Conservation (phyloP, 2,888 invertebrate genomes). For the Spatulosminthurus flaviceps region DNA sequence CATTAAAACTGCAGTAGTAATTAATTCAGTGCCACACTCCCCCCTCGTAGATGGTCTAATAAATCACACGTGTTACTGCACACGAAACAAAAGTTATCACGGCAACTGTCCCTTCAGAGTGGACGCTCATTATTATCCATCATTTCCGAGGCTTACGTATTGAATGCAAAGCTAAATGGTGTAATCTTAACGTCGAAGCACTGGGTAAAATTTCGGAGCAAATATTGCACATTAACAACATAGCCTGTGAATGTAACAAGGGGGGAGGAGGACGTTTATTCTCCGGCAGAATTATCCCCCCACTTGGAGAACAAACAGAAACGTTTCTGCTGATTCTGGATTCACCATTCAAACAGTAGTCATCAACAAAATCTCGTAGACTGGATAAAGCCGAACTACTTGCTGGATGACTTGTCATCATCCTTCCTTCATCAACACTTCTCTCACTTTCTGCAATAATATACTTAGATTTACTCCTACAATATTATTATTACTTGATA, state of each 20-base stretch:
- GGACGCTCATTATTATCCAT: too few species aligned
- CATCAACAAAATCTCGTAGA: conserved; percentile 11
- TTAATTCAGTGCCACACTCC: too few species aligned
- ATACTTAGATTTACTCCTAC: neutral
- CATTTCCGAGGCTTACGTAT: too few species aligned
- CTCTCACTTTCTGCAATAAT: neutral
- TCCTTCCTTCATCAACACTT: neutral
- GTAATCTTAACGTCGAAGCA: neutral
- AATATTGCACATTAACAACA: neutral
- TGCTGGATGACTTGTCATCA: neutral
- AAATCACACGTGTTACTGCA: too few species aligned
- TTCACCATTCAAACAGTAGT: neutral
- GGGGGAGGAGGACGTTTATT: too few species aligned
- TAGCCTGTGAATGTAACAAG: neutral
- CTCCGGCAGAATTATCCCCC: neutral
- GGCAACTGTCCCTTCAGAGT: too few species aligned
- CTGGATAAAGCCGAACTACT: neutral
- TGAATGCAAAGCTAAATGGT: too few species aligned
- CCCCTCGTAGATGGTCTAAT: too few species aligned
- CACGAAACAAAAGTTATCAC: too few species aligned
- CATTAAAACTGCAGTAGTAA: too few species aligned
- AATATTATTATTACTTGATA: neutral
- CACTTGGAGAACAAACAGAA: neutral
- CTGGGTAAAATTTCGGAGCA: neutral
- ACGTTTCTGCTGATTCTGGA: neutral